A percentile compares a stretch with the other conserved stretches of the same genome.
Evolutionary conservation across 2,113 vertebrate species (phyloP).

Genomic region (Petaurus breviceps): DNA sequence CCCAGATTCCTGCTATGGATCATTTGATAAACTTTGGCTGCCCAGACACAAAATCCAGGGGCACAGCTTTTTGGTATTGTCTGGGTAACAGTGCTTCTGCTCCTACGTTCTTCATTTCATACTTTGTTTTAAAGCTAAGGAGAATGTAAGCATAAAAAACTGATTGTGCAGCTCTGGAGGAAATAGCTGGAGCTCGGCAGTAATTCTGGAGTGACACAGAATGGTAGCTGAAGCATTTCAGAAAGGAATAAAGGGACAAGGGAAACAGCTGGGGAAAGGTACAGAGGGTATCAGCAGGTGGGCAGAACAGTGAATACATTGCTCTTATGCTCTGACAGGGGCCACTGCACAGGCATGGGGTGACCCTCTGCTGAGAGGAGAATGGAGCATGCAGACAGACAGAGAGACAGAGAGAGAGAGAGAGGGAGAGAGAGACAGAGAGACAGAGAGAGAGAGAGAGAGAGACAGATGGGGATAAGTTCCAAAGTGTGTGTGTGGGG

Average conservation of each 20-base stretch:
- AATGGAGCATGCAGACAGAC: neutral
- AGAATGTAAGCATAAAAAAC: neutral
- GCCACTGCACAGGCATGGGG: neutral
- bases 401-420: neutral
- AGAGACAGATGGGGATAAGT: neutral
- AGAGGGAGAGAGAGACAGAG: neutral
- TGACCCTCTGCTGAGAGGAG: neutral
- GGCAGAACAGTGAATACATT: neutral
- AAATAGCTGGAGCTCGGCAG: neutral
- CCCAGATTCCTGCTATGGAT: neutral
- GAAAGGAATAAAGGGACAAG: neutral
- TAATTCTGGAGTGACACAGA: neutral
- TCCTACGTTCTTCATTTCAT: neutral
- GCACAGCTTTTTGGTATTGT: neutral
- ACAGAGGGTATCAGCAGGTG: neutral
- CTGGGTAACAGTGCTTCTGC: neutral
- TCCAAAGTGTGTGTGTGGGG: slow-evolving; percentile 13
- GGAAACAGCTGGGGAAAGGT: neutral
- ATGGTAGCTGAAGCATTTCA: neutral
- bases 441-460: neutral
- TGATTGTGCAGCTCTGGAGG: slow-evolving; percentile 30
- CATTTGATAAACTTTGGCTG: neutral
- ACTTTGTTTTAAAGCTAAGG: neutral
- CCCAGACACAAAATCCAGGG: neutral
- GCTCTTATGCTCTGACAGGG: neutral